Base-by-base conservation (phyloP, 2,797 vertebrate species). In the Buceros bicornis region DNA sequence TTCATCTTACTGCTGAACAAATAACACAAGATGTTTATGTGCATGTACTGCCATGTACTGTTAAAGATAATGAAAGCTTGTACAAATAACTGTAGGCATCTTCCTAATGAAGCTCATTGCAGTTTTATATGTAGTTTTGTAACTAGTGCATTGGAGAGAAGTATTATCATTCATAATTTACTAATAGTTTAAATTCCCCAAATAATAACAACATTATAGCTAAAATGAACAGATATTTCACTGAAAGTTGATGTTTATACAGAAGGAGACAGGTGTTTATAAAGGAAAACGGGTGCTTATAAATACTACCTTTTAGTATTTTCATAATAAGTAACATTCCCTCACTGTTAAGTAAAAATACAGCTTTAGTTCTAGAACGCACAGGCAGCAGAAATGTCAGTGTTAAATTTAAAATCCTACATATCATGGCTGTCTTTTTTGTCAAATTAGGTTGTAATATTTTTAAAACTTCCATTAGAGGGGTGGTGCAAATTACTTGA, bases 31-130 rank as follows among this genome's bases (percentile, higher is more conserved):
- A 94, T n/a, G 40, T 87, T 95, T 91, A 70, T 90, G 37, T 33
- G 54, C 11, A 40, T 76, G 18, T 43, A 88, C 43, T 87, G 78
- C 71, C 79, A 89, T 43, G 48, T 92, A 60, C 53, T 25, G 50
- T 77, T 91, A 89, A 91, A 91, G 37, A 6, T 78, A 85, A 69
- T 24, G 57, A 92, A 94, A 81, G 21, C 31, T 82, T 91, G 24
- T 51, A 65, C 65, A 94, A 84, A 91, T 93, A 94, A 80, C 67
- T 91, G 33, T 56, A 70, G 67, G 15, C 54, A 78, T 88, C 40
- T 92, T 96, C 35, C n/a, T 89, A 96, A 91, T 90, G 71, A 93
- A 72, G 16, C 14, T 58, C 40, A 31, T 15, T 92, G 47, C 28
- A 71, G 20, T 65, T 93, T 89, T 72, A 33, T 35, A 60, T 40